These are phyloP conservation scores for Oncorhynchus tshawytscha DNA, from an alignment of 2,113 vertebrate genomes.

Conservation along the genomic window DNA sequence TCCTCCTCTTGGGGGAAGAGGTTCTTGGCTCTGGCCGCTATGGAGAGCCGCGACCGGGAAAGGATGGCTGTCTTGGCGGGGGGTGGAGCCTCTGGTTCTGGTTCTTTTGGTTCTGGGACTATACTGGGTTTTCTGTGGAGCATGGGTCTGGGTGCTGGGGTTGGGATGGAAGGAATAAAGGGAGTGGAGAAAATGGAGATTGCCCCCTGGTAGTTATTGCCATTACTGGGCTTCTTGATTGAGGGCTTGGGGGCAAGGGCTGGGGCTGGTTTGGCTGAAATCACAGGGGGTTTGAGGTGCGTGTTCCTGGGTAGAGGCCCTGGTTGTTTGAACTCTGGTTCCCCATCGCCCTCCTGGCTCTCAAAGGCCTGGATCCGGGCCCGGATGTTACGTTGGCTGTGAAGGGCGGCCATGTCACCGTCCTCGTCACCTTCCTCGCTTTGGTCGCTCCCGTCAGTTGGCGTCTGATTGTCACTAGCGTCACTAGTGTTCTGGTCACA, in stretches of 20 bases:
- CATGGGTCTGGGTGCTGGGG: slow-evolving; percentile 74
- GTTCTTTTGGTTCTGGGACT: slow-evolving; percentile 28
- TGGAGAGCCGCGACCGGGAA: slow-evolving; percentile 56
- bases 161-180: slow-evolving; percentile 41
- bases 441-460: neutral
- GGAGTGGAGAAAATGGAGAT: neutral
- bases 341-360: slow-evolving; percentile 70
- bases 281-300: slow-evolving; percentile 58
- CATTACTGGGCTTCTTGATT: slow-evolving; percentile 64
- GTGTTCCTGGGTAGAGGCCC: slow-evolving; percentile 76
- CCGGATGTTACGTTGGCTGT: slow-evolving; percentile 80
- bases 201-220: slow-evolving; percentile 23
- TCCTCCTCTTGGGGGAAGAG: slow-evolving; percentile 65
- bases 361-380: slow-evolving; percentile 91
- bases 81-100: slow-evolving; percentile 36
- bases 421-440: slow-evolving; percentile 51
- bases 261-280: slow-evolving; percentile 83
- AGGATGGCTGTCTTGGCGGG: slow-evolving; percentile 43
- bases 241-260: slow-evolving; percentile 71
- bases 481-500: slow-evolving; percentile 11
- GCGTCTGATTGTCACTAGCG: slow-evolving; percentile 17
- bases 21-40: slow-evolving; percentile 66
- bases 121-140: slow-evolving; percentile 68
- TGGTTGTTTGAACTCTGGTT: slow-evolving; percentile 64
- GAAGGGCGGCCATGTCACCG: slow-evolving; percentile 74